A percentile compares a stretch with the other conserved stretches of the same genome.
phyloP scores from a whole-genome alignment of 2,113 vertebrate species.

The Petrocephalus microphthalmus region DNA sequence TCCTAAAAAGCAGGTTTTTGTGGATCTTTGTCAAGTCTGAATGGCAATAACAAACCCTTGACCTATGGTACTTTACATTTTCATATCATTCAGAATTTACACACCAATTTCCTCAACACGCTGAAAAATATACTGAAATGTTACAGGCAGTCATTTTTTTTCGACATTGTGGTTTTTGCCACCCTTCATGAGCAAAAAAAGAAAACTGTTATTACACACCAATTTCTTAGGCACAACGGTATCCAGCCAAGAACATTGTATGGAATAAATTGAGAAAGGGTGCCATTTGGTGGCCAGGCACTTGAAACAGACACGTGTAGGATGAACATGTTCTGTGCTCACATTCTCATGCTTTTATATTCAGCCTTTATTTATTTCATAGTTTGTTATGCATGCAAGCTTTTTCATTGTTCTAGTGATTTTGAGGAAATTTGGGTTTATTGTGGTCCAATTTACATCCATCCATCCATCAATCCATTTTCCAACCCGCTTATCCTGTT shows the following conservation, averaged over 20 bases:
- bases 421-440: background rate
- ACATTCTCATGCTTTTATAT: background rate
- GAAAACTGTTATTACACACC: too few relatives aligned
- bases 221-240: too few relatives aligned
- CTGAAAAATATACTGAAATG: background rate
- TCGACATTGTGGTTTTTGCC: too few relatives aligned
- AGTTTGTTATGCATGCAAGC: background rate
- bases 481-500: too few relatives aligned
- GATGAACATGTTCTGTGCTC: background rate
- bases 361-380: background rate
- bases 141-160: too few relatives aligned
- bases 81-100: background rate
- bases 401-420: background rate
- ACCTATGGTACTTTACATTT: background rate
- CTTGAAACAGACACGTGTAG: background rate
- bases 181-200: too few relatives aligned
- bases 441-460: too few relatives aligned
- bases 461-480: too few relatives aligned
- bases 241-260: too few relatives aligned
- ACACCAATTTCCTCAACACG: background rate
- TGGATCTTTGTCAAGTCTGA: background rate
- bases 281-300: background rate
- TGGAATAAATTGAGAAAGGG: too few relatives aligned
- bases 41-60: background rate
- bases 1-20: background rate